Conservation (phyloP, 1,140 invertebrate species). For the Littorina saxatilis region DNA sequence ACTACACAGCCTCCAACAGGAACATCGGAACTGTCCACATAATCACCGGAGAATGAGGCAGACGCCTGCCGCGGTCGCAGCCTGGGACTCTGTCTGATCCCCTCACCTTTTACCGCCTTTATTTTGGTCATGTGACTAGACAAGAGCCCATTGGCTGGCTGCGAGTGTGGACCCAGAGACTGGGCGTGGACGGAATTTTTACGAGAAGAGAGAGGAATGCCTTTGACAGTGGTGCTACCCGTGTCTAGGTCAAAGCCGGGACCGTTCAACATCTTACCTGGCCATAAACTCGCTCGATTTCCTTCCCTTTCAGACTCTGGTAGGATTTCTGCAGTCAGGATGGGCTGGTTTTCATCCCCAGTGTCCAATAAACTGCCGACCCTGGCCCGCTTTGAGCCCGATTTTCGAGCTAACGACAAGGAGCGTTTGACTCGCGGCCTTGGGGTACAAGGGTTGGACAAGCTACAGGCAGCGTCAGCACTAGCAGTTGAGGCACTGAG, state of each 20-base stretch:
- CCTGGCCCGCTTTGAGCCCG: not conserved
- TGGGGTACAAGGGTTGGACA: not conserved
- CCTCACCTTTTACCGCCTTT: not conserved
- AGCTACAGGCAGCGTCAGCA: not conserved
- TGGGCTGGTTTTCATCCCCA: too few relatives aligned
- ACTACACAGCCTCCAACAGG: not conserved
- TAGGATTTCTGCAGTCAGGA: too few relatives aligned
- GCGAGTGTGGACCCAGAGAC: not conserved
- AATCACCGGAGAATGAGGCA: too few relatives aligned
- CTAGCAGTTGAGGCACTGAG: not conserved
- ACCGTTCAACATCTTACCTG: not conserved
- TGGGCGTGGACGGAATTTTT: not conserved
- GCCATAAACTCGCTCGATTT: too few relatives aligned
- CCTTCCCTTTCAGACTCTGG: too few relatives aligned
- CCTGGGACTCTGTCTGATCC: conserved; percentile 1
- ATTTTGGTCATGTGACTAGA: not conserved
- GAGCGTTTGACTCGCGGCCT: not conserved
- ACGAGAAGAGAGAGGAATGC: not conserved
- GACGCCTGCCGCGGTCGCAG: not conserved
- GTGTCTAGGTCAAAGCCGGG: not conserved
- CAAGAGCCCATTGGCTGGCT: not conserved
- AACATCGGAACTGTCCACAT: not conserved
- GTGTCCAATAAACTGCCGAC: too few relatives aligned
- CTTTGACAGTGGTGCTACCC: not conserved
- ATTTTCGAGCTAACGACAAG: not conserved